Conservation (phyloP, 2,113 vertebrate genomes). For the Zapus hudsonius region DNA sequence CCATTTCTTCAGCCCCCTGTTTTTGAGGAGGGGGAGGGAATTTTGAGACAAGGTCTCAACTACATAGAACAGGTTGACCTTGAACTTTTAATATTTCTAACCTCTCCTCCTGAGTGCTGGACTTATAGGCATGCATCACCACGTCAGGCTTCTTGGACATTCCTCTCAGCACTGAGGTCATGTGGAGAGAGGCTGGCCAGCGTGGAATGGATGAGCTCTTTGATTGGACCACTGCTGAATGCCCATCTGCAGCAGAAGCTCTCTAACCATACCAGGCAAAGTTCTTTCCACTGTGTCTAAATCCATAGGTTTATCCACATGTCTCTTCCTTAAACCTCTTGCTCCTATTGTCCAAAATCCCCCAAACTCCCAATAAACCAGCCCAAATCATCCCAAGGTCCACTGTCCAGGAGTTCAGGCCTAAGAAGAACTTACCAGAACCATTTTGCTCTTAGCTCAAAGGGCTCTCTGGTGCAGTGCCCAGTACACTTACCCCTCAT, state of each 20-base stretch:
- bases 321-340: neutral
- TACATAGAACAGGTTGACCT: neutral
- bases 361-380: neutral
- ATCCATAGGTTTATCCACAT: neutral
- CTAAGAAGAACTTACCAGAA: accelerated
- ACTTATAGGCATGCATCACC: neutral
- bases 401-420: neutral
- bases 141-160: too few relatives aligned
- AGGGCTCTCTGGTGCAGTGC: neutral
- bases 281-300: neutral
- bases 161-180: neutral
- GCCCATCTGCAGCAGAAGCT: neutral
- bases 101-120: neutral
- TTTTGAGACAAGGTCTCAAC: too few relatives aligned
- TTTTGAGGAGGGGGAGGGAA: too few relatives aligned
- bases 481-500: neutral
- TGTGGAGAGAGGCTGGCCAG: neutral
- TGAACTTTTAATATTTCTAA: neutral
- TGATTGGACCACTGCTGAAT: neutral
- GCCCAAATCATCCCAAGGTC: neutral
- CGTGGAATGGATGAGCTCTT: neutral
- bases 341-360: neutral
- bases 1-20: too few relatives aligned
- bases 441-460: neutral
- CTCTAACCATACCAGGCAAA: neutral